A percentile compares a stretch with the other conserved stretches of the same genome.
Evolutionary conservation across 2,888 invertebrate genomes (phyloP).

Genomic region (Pollenia angustigena): DNA sequence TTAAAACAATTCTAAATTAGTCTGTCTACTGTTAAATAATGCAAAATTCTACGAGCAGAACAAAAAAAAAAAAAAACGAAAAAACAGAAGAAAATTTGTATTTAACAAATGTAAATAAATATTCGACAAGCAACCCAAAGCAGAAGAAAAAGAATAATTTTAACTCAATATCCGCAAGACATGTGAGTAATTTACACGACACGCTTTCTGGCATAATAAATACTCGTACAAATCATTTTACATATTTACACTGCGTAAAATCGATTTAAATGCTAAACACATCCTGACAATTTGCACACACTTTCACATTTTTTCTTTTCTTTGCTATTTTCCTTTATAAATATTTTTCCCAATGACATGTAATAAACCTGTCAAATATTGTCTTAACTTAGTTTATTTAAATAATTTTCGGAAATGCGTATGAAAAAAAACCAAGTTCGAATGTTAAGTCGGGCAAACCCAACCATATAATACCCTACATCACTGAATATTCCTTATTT

Average conservation of each 20-base stretch:
- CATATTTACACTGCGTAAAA: constrained; percentile 15
- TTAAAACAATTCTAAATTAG: not conserved
- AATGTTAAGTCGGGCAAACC: too few species aligned
- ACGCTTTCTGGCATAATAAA: not conserved
- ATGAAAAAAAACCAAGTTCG: not conserved
- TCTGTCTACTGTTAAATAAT: constrained; percentile 6
- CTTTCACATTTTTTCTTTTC: not conserved
- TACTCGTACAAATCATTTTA: not conserved
- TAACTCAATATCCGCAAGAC: constrained; percentile 37
- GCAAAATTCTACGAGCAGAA: not conserved
- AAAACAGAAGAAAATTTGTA: not conserved
- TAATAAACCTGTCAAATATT: constrained; percentile 22
- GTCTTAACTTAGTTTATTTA: not conserved
- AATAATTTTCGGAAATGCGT: constrained; percentile 25
- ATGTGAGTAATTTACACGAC: constrained; percentile 35
- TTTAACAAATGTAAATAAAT: constrained; percentile 20
- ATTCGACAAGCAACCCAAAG: not conserved
- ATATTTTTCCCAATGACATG: not conserved
- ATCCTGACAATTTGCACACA: not conserved
- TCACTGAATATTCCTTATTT: too few species aligned
- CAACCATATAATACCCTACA: too few species aligned
- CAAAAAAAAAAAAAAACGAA: not conserved
- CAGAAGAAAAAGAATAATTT: not conserved
- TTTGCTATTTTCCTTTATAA: not conserved
- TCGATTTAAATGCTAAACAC: constrained; percentile 32